Conservation (phyloP, 2,113 vertebrate genomes). For the Eonycteris spelaea region DNA sequence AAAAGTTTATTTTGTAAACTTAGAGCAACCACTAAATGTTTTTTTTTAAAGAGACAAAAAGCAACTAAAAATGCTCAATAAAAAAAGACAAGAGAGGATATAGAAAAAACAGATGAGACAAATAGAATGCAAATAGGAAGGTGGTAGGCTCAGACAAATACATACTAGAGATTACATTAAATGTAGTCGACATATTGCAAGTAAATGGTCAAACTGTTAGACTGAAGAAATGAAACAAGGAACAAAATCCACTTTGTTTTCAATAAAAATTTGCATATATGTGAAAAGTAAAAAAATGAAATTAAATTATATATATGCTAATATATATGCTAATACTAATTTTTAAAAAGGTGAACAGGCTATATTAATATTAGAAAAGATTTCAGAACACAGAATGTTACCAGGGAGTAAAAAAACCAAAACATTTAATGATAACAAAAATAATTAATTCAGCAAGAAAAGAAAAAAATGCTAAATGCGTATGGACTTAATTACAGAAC, state of each 20-base stretch:
- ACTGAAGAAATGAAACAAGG: neutral
- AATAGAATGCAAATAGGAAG: neutral
- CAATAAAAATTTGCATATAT: neutral
- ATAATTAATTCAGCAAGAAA: neutral
- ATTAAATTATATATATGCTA: neutral
- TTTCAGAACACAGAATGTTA: neutral
- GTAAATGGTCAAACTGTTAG: neutral
- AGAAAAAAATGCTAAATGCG: neutral
- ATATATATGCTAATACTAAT: neutral
- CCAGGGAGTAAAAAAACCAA: neutral
- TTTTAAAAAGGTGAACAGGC: neutral
- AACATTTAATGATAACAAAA: neutral
- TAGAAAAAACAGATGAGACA: neutral
- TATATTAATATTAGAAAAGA: neutral
- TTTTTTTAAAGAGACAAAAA: neutral
- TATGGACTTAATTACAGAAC: neutral
- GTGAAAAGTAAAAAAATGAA: neutral
- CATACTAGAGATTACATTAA: neutral
- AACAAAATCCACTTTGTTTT: neutral
- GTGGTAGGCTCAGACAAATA: neutral
- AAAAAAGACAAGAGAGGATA: neutral
- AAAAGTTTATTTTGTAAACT: neutral
- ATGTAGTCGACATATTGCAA: neutral
- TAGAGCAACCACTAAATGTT: neutral
- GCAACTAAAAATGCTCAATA: neutral